Base-by-base conservation (phyloP, 2,888 invertebrate species). In the Xylota sylvarum region DNA sequence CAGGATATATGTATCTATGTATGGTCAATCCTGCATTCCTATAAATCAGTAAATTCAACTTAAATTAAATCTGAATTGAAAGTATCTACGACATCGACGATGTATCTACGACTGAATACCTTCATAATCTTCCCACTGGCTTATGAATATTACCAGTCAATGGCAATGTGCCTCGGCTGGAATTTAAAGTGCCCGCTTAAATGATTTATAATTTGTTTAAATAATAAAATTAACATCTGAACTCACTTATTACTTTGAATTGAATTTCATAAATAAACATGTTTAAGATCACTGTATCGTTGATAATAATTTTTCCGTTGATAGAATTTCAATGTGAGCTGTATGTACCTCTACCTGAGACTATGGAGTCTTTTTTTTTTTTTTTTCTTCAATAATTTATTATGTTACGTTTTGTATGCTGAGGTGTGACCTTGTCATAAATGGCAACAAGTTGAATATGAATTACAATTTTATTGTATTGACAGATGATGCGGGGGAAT, bases 211-310 rank as follows among this genome's bases (percentile, higher is more conserved):
- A 81, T 77, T 86, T 81, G 81, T 73, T 81, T 77, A 65, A 81
- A 86, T 86, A 81, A 81, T 62, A 72, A 86, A 86, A 86, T 85
- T 86, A 86, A 81, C 85, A 86, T 86, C 77, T 86, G 85, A 81
- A 81, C 85, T 86, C 81, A 77, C 85, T 86, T 77, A 81, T 76
- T 85, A 81, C 65, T 81, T 72, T 48, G 67, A 76, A 76, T 80
- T 85, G 80, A 67, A 77, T 80, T 81, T 86, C 85, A 86, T 86
- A 86, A 85, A 85, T 85, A 80, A 80, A 85, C 84, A 85, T 80
- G 80, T 70, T 85, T 85, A 85, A 76, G 84, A 80, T 76, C 70
- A 58, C 27, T 69, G 78, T 78, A 78, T 60, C 62, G 69, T 46
- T 74, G 79, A 72, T 85, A 76, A 85, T 76, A 76, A 85, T 76